Percentiles rank a stretch among this genome's conserved stretches.
phyloP scores from a whole-genome alignment of 2,888 invertebrate species.

The Xanthia togata region DNA sequence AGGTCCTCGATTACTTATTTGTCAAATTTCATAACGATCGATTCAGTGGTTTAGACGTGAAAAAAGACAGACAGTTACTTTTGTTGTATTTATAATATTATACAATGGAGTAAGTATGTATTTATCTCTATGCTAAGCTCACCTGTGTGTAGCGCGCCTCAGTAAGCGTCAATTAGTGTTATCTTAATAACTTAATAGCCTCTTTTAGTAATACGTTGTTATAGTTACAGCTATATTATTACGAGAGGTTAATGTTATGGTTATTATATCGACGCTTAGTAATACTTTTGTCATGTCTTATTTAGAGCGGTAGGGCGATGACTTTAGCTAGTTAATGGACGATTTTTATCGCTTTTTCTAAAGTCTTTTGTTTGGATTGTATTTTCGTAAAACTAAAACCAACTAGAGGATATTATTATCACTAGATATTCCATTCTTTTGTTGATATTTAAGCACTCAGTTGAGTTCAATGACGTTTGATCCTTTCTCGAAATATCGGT shows the following conservation, averaged over 20 bases:
- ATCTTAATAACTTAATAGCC: constrained; percentile 31
- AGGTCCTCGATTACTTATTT: not conserved
- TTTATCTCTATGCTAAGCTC: not conserved
- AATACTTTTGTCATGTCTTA: not conserved
- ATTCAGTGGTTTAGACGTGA: too few species aligned
- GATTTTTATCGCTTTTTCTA: not conserved
- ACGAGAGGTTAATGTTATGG: constrained; percentile 8
- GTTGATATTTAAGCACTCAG: not conserved
- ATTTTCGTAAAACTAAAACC: not conserved
- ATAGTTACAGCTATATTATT: constrained; percentile 11
- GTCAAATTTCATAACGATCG: not conserved
- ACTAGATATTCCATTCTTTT: not conserved
- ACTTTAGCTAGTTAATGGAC: not conserved
- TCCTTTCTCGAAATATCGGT: not conserved
- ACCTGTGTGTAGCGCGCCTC: constrained; percentile 41
- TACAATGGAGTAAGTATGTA: not conserved
- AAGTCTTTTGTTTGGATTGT: not conserved
- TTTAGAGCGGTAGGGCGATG: not conserved
- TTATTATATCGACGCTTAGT: not conserved
- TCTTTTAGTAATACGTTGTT: constrained; percentile 29
- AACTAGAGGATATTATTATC: not conserved
- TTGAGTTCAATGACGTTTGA: not conserved
- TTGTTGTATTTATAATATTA: not conserved
- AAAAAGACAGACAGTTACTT: not conserved
- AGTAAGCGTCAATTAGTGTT: constrained; percentile 29